Conservation (phyloP, 2,113 vertebrate species). For the Hystrix brachyura region DNA sequence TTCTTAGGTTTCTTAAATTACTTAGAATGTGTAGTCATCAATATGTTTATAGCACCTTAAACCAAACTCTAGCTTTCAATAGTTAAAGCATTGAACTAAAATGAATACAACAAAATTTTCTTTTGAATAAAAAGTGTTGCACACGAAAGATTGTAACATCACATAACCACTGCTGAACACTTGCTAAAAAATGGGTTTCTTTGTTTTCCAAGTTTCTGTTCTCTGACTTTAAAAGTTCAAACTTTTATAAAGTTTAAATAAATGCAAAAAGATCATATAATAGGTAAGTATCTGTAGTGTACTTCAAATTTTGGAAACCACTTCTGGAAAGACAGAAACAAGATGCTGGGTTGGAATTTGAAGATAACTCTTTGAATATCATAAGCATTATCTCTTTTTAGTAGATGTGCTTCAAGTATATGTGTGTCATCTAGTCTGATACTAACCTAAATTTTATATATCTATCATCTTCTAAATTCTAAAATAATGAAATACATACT, state of each 20-base stretch:
- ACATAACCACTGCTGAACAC: not conserved
- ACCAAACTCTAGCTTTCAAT: not conserved
- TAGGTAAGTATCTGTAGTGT: not conserved
- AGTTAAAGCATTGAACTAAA: not conserved
- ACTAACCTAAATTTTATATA: not conserved
- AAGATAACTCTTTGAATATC: not conserved
- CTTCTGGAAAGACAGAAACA: not conserved
- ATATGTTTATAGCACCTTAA: not conserved
- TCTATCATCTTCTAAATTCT: not conserved
- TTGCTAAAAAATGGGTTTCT: not conserved
- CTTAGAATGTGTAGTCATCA: not conserved
- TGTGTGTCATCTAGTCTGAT: not conserved
- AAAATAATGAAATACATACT: not conserved
- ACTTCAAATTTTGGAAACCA: not conserved
- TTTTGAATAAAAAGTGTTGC: not conserved
- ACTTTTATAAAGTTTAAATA: not conserved
- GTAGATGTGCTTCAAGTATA: not conserved
- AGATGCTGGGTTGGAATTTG: not conserved
- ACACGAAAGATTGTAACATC: not conserved
- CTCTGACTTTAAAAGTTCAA: slow-evolving; percentile 20
- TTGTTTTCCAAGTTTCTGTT: not conserved
- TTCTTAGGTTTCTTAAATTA: not conserved
- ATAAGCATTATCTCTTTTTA: not conserved
- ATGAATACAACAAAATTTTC: not conserved
- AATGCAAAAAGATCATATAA: not conserved